Evolutionary conservation across 2,113 vertebrate genomes (phyloP).

Genomic region (Ictalurus punctatus): DNA sequence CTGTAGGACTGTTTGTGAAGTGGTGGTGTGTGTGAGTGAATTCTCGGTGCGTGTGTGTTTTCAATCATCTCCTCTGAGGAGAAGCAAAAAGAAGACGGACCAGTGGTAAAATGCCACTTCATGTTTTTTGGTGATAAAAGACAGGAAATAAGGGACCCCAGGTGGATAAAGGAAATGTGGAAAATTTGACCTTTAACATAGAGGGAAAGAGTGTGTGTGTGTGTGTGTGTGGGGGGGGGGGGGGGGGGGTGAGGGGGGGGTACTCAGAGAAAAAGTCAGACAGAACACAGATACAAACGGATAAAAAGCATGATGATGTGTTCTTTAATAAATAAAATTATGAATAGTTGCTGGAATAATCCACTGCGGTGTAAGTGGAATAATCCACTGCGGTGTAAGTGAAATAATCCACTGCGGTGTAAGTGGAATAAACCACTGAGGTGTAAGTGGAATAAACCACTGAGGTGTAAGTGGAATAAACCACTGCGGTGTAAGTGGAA

Average conservation of each 20-base stretch:
- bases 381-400: background rate
- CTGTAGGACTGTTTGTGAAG: background rate
- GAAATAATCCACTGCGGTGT: no score
- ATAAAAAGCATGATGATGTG: background rate
- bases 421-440: no score
- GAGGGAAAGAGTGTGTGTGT: slow-evolving; percentile 36
- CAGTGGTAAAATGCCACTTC: no score
- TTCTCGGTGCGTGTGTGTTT: background rate
- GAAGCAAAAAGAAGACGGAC: background rate
- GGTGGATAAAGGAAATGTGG: slow-evolving; percentile 29
- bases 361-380: no score
- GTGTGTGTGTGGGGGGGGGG: background rate
- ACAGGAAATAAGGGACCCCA: background rate
- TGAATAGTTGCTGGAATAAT: background rate
- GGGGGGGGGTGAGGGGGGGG: background rate
- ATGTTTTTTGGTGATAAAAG: background rate
- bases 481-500: background rate
- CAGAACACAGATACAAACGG: background rate
- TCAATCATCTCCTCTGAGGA: background rate
- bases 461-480: no score
- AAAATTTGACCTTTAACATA: slow-evolving; percentile 39
- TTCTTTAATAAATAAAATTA: background rate
- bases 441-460: no score
- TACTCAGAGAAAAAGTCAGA: slow-evolving; percentile 4
- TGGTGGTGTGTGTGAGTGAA: background rate